These are phyloP conservation scores for Malacoraja senta DNA, from an alignment of 2,797 vertebrate species.

Conservation along the genomic window DNA sequence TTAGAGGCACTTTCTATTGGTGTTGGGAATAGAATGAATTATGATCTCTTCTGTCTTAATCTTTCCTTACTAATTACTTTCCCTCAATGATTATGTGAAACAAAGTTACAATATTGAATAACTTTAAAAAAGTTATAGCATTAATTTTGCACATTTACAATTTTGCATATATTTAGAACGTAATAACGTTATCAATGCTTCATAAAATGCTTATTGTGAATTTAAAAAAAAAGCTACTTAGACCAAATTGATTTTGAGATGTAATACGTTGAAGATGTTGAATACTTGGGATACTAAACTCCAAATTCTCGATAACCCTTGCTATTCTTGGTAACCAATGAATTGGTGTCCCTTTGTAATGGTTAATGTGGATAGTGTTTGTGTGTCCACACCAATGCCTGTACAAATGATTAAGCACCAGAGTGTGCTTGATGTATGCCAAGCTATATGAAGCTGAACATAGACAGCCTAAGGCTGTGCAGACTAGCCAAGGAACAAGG, in stretches of 20 bases:
- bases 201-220: neutral
- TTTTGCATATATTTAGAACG: neutral
- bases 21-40: neutral
- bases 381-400: neutral
- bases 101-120: neutral
- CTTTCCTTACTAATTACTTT: neutral
- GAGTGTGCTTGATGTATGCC: neutral
- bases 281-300: neutral
- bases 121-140: neutral
- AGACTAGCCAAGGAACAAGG: slow-evolving; percentile 20
- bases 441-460: slow-evolving; percentile 11
- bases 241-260: neutral
- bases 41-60: neutral
- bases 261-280: neutral
- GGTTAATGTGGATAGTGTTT: slow-evolving; percentile 3
- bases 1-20: neutral
- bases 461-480: neutral
- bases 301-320: neutral
- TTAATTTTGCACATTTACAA: neutral
- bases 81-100: neutral
- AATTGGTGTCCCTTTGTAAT: neutral
- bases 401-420: neutral
- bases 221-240: neutral
- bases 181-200: neutral
- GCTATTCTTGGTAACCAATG: neutral